Percentiles rank a stretch among this genome's conserved stretches.
Evolutionary conservation across 1,140 invertebrate genomes (phyloP).

Genomic region (Pygmarrhopalites habei): DNA sequence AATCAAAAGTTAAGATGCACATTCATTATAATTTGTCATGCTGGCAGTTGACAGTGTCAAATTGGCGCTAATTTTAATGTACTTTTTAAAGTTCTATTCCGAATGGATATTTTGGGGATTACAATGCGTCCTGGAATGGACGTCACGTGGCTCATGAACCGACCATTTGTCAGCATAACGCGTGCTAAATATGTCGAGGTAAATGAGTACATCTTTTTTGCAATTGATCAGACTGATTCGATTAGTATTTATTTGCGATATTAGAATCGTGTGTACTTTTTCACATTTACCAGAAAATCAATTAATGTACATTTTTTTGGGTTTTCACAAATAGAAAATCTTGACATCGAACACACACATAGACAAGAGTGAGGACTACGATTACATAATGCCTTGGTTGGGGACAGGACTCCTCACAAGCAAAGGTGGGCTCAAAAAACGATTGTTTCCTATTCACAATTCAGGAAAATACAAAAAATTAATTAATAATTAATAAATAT

Average conservation of each 20-base stretch:
- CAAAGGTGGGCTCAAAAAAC: conserved; percentile 46
- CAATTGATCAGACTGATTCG: too few relatives aligned
- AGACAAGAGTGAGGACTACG: conserved; percentile 64
- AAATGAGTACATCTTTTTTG: background rate
- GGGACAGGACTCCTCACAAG: conserved; percentile 67
- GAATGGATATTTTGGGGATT: background rate
- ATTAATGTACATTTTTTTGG: background rate
- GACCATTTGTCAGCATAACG: background rate
- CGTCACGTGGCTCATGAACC: conserved; percentile 2
- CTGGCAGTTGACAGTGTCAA: background rate
- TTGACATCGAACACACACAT: conserved; percentile 62
- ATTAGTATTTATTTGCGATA: too few relatives aligned
- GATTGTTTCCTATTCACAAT: too few relatives aligned
- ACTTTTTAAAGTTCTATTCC: background rate
- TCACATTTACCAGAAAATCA: background rate
- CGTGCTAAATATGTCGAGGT: background rate
- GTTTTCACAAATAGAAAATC: conserved; percentile 48
- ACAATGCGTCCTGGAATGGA: background rate
- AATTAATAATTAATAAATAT: too few relatives aligned
- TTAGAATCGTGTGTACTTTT: too few relatives aligned
- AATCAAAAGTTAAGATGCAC: background rate
- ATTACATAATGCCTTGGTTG: conserved; percentile 68
- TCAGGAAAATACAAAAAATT: too few relatives aligned
- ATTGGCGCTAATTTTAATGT: background rate
- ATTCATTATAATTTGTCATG: background rate